Conservation (phyloP, 2,888 invertebrate genomes). For the Girardia tigrina region DNA sequence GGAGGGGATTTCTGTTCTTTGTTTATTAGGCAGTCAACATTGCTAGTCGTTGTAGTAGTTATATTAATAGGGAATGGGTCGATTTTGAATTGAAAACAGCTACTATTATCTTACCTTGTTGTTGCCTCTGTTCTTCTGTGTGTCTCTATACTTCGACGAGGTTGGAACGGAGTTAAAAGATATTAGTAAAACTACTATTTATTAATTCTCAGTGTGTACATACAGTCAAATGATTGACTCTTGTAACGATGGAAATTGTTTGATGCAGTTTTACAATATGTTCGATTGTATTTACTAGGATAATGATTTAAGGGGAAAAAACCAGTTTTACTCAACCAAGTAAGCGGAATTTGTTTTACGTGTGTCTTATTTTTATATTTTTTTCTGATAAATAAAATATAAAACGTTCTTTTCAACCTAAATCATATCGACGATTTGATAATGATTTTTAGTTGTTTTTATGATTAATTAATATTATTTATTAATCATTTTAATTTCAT, state of each 20-base stretch:
- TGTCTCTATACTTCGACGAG: conserved; percentile 23
- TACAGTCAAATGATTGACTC: conserved; percentile 18
- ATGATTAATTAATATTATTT: too few relatives aligned
- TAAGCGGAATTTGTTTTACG: background rate
- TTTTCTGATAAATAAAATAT: too few relatives aligned
- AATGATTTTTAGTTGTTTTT: too few relatives aligned
- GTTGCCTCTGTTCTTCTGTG: conserved; percentile 10
- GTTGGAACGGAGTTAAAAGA: conserved; percentile 19
- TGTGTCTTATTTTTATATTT: background rate
- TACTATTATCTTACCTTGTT: conserved; percentile 23
- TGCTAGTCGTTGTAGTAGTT: conserved; percentile 18
- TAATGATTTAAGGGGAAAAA: conserved; percentile 8
- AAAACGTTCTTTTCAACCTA: too few relatives aligned
- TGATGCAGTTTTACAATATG: conserved; percentile 23
- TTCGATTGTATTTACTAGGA: conserved; percentile 15
- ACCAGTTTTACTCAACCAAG: conserved; percentile 17
- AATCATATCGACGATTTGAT: too few relatives aligned
- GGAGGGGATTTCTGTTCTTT: conserved; percentile 23
- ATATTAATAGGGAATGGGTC: conserved; percentile 20
- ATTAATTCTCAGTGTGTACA: conserved; percentile 15
- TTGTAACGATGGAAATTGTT: conserved; percentile 20
- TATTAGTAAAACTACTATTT: conserved; percentile 23
- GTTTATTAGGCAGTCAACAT: conserved; percentile 23
- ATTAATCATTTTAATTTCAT: too few relatives aligned
- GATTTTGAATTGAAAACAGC: conserved; percentile 23